Evolutionary conservation across 1,140 invertebrate species (phyloP).

Genomic region (Laodelphax striatellus): DNA sequence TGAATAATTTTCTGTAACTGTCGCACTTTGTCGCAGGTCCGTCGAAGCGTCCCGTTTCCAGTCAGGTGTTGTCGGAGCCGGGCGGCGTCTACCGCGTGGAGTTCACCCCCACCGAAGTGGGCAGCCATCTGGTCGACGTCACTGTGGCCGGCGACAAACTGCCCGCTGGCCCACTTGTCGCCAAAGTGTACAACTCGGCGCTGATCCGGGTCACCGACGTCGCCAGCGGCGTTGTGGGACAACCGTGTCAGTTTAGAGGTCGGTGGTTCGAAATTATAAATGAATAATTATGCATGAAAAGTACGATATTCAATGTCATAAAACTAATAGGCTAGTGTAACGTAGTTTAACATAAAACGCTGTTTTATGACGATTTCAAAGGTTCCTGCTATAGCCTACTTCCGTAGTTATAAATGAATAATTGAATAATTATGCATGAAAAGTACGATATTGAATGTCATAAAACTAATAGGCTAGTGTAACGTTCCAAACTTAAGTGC

Average conservation of each 20-base stretch:
- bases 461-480: no score
- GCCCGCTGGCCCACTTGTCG: slow-evolving; percentile 71
- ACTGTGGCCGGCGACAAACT: slow-evolving; percentile 75
- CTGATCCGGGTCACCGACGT: slow-evolving; percentile 87
- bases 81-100: slow-evolving; percentile 75
- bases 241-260: slow-evolving; percentile 89
- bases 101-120: slow-evolving; percentile 83
- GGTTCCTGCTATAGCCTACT: no score
- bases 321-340: no score
- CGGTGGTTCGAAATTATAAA: slow-evolving; percentile 18
- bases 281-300: neutral
- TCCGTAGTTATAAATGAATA: no score
- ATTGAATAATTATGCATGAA: no score
- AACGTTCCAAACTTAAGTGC: no score
- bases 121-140: slow-evolving; percentile 81
- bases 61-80: slow-evolving; percentile 56
- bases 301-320: no score
- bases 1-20: no score
- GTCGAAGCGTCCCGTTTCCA: slow-evolving; percentile 53
- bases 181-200: slow-evolving; percentile 86
- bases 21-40: slow-evolving; percentile 36
- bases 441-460: no score
- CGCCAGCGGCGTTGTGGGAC: slow-evolving; percentile 71
- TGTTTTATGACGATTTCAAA: no score
- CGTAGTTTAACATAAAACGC: no score